phyloP scores from a whole-genome alignment of 2,113 vertebrate species.

The Onychostruthus taczanowskii region DNA sequence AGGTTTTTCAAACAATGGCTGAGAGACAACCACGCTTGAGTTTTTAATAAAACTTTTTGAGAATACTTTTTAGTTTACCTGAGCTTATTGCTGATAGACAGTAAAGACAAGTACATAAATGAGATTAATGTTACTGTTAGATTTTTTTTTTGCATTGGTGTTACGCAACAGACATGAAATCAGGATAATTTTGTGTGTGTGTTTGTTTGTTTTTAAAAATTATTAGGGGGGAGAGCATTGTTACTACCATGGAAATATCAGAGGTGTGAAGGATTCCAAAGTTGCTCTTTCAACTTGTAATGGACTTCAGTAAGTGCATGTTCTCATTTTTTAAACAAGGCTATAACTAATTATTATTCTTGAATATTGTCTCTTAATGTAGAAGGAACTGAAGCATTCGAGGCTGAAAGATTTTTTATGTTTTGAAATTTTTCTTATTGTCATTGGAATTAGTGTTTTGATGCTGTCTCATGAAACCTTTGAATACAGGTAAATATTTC shows the following conservation, averaged over 20 bases:
- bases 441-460: background rate
- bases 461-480: background rate
- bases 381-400: background rate
- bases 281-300: slow-evolving; percentile 94
- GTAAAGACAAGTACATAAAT: background rate
- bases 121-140: background rate
- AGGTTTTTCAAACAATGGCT: background rate
- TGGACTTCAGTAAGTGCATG: slow-evolving; percentile 89
- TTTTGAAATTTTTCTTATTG: background rate
- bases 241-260: slow-evolving; percentile 93
- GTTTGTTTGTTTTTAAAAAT: slow-evolving; percentile 23
- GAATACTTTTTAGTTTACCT: slow-evolving; percentile 3
- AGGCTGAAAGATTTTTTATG: background rate
- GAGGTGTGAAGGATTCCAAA: slow-evolving; percentile 83
- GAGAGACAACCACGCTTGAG: background rate
- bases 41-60: background rate
- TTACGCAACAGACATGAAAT: background rate
- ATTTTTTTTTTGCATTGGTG: background rate
- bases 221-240: slow-evolving; percentile 94
- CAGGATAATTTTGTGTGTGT: background rate
- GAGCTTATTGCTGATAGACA: background rate
- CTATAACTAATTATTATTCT: background rate
- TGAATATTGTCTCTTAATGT: background rate
- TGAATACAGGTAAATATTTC: background rate
- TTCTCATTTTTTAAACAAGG: background rate